phyloP scores from a whole-genome alignment of 2,888 invertebrate genomes.

The Cerceris rybyensis region DNA sequence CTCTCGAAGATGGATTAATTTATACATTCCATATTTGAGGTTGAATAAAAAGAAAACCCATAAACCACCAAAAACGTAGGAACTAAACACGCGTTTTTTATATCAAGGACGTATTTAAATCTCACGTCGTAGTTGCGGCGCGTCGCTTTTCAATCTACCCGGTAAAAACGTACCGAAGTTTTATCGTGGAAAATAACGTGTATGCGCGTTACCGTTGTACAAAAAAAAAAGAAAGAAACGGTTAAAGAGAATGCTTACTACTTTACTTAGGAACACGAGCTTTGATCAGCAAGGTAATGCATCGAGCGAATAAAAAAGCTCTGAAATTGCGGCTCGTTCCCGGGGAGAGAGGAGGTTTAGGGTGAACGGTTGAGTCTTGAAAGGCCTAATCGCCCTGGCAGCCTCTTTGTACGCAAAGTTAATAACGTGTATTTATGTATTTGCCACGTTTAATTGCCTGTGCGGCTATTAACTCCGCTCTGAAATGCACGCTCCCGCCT shows the following conservation, averaged over 20 bases:
- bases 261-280: conserved; percentile 38
- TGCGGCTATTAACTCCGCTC: conserved; percentile 68
- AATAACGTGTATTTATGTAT: conserved; percentile 79
- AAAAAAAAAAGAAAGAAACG: background rate
- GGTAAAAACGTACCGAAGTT: conserved; percentile 34
- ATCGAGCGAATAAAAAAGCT: conserved; percentile 63
- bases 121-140: too few species aligned
- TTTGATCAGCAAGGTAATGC: conserved; percentile 63
- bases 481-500: conserved; percentile 57
- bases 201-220: background rate
- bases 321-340: conserved; percentile 67
- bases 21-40: too few species aligned
- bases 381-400: conserved; percentile 73
- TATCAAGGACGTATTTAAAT: too few species aligned
- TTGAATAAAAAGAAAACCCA: too few species aligned
- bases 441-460: conserved; percentile 75
- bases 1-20: too few species aligned
- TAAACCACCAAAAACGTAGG: too few species aligned
- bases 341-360: conserved; percentile 47
- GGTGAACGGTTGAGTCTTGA: conserved; percentile 67
- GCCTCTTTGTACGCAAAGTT: conserved; percentile 76
- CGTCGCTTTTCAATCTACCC: too few species aligned
- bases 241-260: conserved; percentile 12
- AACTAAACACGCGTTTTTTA: too few species aligned
- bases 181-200: conserved; percentile 41